A percentile compares a stretch with the other conserved stretches of the same genome.
phyloP scores from a whole-genome alignment of 2,888 invertebrate genomes.

The Parascotia fuliginaria region DNA sequence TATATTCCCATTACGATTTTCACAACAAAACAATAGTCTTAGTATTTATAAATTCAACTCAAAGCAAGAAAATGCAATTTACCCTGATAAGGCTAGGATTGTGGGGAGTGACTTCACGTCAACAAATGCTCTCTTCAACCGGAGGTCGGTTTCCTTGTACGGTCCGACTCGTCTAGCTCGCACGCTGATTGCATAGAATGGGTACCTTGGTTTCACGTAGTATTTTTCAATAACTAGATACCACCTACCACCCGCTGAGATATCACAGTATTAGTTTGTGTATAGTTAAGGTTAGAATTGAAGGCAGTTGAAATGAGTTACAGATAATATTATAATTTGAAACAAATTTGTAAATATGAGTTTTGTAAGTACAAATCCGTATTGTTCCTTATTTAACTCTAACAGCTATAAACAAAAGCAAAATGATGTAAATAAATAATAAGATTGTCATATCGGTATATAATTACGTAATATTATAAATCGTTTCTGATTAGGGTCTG shows the following conservation, averaged over 20 bases:
- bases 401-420: too few relatives aligned
- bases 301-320: background rate
- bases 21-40: constrained; percentile 19
- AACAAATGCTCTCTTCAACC: constrained; percentile 21
- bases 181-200: constrained; percentile 51
- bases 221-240: background rate
- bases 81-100: constrained; percentile 26
- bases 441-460: too few relatives aligned
- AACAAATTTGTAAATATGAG: too few relatives aligned
- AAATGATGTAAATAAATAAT: too few relatives aligned
- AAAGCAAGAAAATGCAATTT: constrained; percentile 29
- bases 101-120: constrained; percentile 34
- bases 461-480: too few relatives aligned
- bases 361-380: too few relatives aligned
- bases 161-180: constrained; percentile 42
- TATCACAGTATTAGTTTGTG: background rate
- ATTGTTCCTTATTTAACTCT: too few relatives aligned
- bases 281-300: background rate
- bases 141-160: constrained; percentile 52
- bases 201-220: background rate
- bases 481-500: too few relatives aligned
- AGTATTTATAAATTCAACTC: constrained; percentile 34
- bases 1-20: constrained; percentile 11
- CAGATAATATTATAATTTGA: too few relatives aligned
- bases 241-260: background rate